A percentile compares a stretch with the other conserved stretches of the same genome.
These are phyloP conservation scores for Nomada fucata DNA, from an alignment of 2,888 invertebrate species.

Conservation along the genomic window DNA sequence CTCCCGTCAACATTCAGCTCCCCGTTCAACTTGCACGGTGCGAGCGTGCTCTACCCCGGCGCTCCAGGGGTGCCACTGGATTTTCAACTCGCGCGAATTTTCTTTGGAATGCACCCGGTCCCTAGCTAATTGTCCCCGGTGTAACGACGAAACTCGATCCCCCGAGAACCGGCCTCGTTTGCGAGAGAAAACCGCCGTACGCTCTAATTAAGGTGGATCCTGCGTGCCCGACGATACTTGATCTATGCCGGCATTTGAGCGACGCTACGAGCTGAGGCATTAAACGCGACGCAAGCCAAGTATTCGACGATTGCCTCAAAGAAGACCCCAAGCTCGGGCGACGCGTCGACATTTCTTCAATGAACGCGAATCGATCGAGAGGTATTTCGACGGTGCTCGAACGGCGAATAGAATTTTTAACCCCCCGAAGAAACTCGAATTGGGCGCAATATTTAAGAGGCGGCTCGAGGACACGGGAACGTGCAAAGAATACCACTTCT, in stretches of 20 bases:
- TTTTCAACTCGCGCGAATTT: slow-evolving; percentile 3
- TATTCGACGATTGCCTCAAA: too few relatives aligned
- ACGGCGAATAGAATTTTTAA: not conserved
- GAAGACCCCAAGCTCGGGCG: too few relatives aligned
- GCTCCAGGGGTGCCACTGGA: not conserved
- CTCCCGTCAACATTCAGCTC: not conserved
- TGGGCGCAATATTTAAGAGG: not conserved
- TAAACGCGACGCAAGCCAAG: not conserved
- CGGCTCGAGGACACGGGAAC: not conserved
- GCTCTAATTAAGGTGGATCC: slow-evolving; percentile 15
- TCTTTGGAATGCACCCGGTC: slow-evolving; percentile 12
- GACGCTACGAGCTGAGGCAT: not conserved
- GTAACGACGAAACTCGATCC: slow-evolving; percentile 24
- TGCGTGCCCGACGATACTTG: not conserved
- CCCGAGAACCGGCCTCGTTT: not conserved
- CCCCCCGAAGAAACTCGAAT: not conserved
- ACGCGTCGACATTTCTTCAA: too few relatives aligned
- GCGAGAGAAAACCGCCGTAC: not conserved
- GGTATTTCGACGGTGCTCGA: not conserved
- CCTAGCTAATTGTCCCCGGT: slow-evolving; percentile 8
- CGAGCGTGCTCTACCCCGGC: not conserved
- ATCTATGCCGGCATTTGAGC: not conserved
- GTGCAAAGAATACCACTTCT: slow-evolving; percentile 45
- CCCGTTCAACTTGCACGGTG: slow-evolving; percentile 1
- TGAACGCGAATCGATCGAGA: not conserved